Conservation (phyloP, 1,140 invertebrate genomes). For the Drosophila sp. region DNA sequence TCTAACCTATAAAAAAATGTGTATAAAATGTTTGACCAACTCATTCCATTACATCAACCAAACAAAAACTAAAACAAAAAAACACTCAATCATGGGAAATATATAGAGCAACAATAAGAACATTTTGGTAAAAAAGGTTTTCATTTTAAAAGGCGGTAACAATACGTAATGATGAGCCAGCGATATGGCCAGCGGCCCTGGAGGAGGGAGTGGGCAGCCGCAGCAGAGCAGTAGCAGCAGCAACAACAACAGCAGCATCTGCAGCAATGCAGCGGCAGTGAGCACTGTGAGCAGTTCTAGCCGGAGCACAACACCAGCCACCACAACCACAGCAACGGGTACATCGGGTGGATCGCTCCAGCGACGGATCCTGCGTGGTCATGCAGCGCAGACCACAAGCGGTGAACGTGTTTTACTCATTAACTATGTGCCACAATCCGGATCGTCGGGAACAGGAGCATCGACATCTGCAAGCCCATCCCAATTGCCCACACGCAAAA, state of each 20-base stretch:
- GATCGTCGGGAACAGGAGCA: constrained; percentile 43
- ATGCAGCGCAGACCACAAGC: constrained; percentile 76
- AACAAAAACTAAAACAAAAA: constrained; percentile 8
- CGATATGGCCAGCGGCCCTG: constrained; percentile 83
- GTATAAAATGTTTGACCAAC: constrained; percentile 21
- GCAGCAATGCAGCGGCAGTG: constrained; percentile 38
- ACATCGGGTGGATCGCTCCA: constrained; percentile 45
- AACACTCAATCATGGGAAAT: neutral
- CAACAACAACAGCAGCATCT: constrained; percentile 44
- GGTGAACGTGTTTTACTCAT: constrained; percentile 80
- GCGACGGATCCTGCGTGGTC: constrained; percentile 71
- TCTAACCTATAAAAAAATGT: constrained; percentile 50
- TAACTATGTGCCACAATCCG: constrained; percentile 73
- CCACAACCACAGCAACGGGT: constrained; percentile 44
- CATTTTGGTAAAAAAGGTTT: constrained; percentile 83
- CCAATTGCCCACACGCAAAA: constrained; percentile 77
- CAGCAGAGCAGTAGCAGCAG: constrained; percentile 39
- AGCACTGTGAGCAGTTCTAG: constrained; percentile 45
- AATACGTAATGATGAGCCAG: constrained; percentile 83
- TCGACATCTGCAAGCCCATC: constrained; percentile 46
- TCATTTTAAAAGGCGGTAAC: constrained; percentile 83
- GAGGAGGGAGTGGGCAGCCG: constrained; percentile 64
- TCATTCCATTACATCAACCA: constrained; percentile 54
- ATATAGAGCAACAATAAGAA: constrained; percentile 82
- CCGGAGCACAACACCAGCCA: constrained; percentile 50